A percentile compares a stretch with the other conserved stretches of the same genome.
phyloP scores from a whole-genome alignment of 2,888 invertebrate species.

The Microlaimidae sp. region DNA sequence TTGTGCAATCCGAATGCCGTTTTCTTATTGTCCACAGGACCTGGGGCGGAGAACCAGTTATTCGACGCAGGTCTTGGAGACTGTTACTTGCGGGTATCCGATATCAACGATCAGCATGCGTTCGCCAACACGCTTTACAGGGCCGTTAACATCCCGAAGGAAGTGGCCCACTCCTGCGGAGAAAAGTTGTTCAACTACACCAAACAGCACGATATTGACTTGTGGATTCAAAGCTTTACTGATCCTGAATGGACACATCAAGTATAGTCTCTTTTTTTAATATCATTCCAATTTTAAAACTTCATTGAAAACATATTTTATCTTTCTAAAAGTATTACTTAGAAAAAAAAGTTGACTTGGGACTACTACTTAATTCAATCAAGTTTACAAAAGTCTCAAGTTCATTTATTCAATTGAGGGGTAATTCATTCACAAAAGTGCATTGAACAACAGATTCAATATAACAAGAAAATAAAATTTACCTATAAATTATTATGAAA shows the following conservation, averaged over 20 bases:
- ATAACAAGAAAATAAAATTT: too few relatives aligned
- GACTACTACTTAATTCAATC: too few relatives aligned
- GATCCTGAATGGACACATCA: conserved; percentile 7
- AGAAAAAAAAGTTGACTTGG: too few relatives aligned
- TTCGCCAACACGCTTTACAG: conserved; percentile 70
- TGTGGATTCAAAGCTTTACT: conserved; percentile 2
- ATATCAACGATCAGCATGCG: conserved; percentile 69
- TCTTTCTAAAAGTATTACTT: too few relatives aligned
- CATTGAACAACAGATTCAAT: too few relatives aligned
- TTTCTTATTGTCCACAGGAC: conserved; percentile 69
- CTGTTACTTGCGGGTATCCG: conserved; percentile 35
- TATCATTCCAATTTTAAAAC: too few relatives aligned
- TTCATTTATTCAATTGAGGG: too few relatives aligned
- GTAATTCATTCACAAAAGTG: too few relatives aligned
- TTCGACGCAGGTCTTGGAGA: conserved; percentile 33
- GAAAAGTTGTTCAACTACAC: conserved; percentile 13
- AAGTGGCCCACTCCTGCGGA: conserved; percentile 44
- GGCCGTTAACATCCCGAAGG: conserved; percentile 73
- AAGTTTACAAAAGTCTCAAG: too few relatives aligned
- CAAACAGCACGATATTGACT: conserved; percentile 8
- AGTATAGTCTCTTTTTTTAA: too few relatives aligned
- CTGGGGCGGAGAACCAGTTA: conserved; percentile 48
- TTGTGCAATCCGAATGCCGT: conserved; percentile 66
- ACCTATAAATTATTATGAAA: too few relatives aligned
- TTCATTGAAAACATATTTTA: too few relatives aligned